A percentile compares a stretch with the other conserved stretches of the same genome.
Evolutionary conservation across 2,113 vertebrate species (phyloP).

Genomic region (Leucosticte australis): DNA sequence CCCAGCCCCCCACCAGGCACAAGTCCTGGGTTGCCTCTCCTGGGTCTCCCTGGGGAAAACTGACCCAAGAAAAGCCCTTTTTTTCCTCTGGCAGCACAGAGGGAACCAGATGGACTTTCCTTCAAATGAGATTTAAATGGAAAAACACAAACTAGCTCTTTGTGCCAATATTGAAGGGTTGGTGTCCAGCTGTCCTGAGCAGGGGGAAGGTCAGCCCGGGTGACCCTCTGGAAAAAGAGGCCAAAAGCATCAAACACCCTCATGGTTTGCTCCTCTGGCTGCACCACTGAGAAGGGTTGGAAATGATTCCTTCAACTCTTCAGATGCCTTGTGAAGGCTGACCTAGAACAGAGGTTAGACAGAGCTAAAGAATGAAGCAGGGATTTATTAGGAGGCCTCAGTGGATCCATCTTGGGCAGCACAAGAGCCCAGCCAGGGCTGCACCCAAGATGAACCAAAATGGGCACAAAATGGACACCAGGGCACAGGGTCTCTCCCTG

Average conservation of each 20-base stretch:
- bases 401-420: neutral
- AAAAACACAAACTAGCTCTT: slow-evolving; percentile 21
- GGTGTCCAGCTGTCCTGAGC: neutral
- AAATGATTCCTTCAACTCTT: neutral
- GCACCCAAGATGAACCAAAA: neutral
- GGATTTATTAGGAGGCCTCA: neutral
- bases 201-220: neutral
- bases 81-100: neutral
- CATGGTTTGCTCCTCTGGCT: neutral
- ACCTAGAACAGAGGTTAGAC: neutral
- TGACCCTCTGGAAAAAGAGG: neutral
- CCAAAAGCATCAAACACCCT: neutral
- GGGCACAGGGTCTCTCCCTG: neutral
- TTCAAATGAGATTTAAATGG: slow-evolving; percentile 16
- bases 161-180: neutral
- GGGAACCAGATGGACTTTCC: slow-evolving; percentile 22
- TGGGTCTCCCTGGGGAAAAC: neutral
- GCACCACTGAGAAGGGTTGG: fast-evolving
- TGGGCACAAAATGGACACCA: neutral
- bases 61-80: neutral
- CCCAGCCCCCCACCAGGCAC: neutral
- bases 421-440: neutral
- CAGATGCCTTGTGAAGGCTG: neutral
- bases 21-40: neutral
- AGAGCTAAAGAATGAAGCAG: neutral